Evolutionary conservation across 2,113 vertebrate species (phyloP), one percentile per base, ranked within the genome.

Genomic region (Clarias gariepinus): DNA sequence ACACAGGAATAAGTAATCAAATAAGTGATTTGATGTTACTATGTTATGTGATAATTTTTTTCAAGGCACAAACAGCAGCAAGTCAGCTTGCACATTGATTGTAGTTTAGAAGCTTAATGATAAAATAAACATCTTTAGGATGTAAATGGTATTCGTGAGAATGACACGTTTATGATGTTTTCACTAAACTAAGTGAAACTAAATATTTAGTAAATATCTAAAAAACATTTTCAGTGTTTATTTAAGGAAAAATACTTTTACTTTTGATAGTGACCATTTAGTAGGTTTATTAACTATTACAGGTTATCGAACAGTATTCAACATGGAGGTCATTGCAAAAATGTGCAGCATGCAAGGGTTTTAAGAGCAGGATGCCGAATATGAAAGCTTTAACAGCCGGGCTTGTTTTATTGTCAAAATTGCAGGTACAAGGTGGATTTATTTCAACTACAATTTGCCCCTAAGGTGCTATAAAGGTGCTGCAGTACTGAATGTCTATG

Each of bases 401-500:
- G 18, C 23, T 12, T 36, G 76, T 80, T 80, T 80, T 47, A 47
- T 47, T 80, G 2, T 58, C 18, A 60, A 30, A 33, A 79, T 28
- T 15, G 4, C 19, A 18, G 9, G 55, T 79, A 58, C 28, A 8
- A 58, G 77, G 78, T 81, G 4, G 21, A 3, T 18, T 18, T 60
- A 47, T 81, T 81, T 61, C 30, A 25, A 81, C 57, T 61, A 13
- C 21, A 61, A 25, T 60, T 61, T 81, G 55, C 30, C 30, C 3
- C 78, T 25, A 30, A 79, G 30, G 74, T 25, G 41, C 58, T 66
- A n/a, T 85, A 55, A 85, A 85, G 19, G 76, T 78, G 41, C 36
- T 78, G 18, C n/a, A 78, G 12, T 47, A 23, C 55, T 60, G 23
- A n/a, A 84, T 63, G 57, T 64, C 58, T 61, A 19, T 63, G 41